Evolutionary conservation across 2,888 invertebrate species (phyloP).

Genomic region (Iselma pallidipennis): DNA sequence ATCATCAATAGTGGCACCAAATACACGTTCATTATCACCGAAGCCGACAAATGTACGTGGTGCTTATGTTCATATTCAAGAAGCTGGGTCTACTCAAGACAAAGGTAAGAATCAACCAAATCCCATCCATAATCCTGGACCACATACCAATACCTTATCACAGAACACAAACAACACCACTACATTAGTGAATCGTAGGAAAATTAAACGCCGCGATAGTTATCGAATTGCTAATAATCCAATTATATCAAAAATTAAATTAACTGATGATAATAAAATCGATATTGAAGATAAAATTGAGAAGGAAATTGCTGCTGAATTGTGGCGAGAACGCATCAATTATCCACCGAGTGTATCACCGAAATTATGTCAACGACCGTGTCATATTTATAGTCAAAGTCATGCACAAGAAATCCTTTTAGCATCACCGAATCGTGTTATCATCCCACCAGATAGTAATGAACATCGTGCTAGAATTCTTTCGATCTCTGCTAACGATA

Average conservation of each 20-base stretch:
- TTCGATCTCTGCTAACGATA: slow-evolving; percentile 65
- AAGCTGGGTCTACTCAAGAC: slow-evolving; percentile 64
- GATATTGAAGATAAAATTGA: slow-evolving; percentile 54
- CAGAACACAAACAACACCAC: slow-evolving; percentile 55
- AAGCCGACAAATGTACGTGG: slow-evolving; percentile 56
- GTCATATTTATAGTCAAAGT: slow-evolving; percentile 48
- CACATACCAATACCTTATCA: slow-evolving; percentile 27
- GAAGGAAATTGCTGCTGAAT: slow-evolving; percentile 64
- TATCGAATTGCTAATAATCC: slow-evolving; percentile 81
- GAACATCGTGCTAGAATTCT: slow-evolving; percentile 69
- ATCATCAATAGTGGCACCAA: slow-evolving; percentile 66
- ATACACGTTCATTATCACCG: slow-evolving; percentile 54
- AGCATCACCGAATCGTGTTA: slow-evolving; percentile 64
- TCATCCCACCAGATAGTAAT: slow-evolving; percentile 64
- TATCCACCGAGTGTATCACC: slow-evolving; percentile 70
- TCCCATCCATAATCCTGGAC: slow-evolving; percentile 29
- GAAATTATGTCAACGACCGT: slow-evolving; percentile 56
- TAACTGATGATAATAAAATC: slow-evolving; percentile 44
- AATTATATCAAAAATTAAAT: slow-evolving; percentile 68
- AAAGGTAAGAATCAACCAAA: slow-evolving; percentile 66
- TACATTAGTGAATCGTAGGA: slow-evolving; percentile 46
- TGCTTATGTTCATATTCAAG: slow-evolving; percentile 75
- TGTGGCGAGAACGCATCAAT: slow-evolving; percentile 70
- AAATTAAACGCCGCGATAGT: slow-evolving; percentile 81
- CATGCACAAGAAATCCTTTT: slow-evolving; percentile 56